Evolutionary conservation across 2,113 vertebrate species (phyloP).

Genomic region (Lagenorhynchus albirostris): DNA sequence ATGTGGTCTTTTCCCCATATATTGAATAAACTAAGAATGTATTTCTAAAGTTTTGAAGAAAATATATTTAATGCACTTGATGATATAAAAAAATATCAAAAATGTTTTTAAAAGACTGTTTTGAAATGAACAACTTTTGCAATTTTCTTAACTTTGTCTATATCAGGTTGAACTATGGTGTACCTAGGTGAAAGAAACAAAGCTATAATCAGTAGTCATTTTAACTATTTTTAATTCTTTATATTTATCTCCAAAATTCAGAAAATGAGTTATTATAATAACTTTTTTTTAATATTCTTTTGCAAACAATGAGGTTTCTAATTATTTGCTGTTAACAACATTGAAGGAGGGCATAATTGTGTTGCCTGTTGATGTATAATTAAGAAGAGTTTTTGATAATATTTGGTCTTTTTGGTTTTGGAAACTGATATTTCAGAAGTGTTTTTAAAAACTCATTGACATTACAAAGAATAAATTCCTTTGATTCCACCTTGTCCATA

Average conservation of each 20-base stretch:
- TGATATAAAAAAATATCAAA: not conserved
- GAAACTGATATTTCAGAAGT: not conserved
- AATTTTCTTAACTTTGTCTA: not conserved
- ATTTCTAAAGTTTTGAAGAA: not conserved
- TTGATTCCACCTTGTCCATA: not conserved
- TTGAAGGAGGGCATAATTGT: not conserved
- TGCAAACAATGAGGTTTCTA: not conserved
- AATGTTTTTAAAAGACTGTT: not conserved
- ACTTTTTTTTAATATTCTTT: not conserved
- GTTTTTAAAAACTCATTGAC: not conserved
- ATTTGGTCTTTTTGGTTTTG: not conserved
- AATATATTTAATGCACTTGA: not conserved
- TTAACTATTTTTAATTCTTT: not conserved
- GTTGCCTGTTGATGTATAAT: not conserved
- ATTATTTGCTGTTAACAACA: not conserved
- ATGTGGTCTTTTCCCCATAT: not conserved
- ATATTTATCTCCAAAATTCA: not conserved
- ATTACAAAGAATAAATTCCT: not conserved
- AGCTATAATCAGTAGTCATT: not conserved
- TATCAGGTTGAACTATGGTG: not conserved
- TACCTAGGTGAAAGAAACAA: not conserved
- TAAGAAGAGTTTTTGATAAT: not conserved
- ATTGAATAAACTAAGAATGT: not conserved
- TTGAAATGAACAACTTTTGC: not conserved
- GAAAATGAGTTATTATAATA: not conserved